These are phyloP conservation scores for Keiferia lycopersicella DNA, from an alignment of 2,888 invertebrate genomes.

Conservation along the genomic window DNA sequence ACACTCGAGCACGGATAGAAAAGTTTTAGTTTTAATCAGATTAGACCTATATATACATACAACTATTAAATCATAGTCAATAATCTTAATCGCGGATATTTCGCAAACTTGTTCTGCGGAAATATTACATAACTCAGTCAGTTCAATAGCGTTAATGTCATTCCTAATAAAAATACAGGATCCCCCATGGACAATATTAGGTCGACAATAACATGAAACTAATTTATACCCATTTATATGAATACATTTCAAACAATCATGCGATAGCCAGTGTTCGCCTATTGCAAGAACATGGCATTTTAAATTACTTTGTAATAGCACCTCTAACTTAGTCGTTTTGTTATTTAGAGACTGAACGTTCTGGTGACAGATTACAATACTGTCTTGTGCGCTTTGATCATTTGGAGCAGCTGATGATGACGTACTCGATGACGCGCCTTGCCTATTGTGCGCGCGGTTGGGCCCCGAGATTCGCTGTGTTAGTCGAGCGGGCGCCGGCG, in stretches of 20 bases:
- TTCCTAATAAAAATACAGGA: conserved; percentile 5
- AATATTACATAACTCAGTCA: background rate
- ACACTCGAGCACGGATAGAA: background rate
- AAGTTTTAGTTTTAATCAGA: background rate
- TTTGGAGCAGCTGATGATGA: too few species aligned
- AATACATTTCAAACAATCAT: background rate
- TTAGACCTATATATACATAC: conserved; percentile 15
- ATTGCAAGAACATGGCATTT: background rate
- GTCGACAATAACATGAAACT: background rate
- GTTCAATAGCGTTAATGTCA: conserved; percentile 4
- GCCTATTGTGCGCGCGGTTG: background rate
- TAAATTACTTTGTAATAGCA: conserved; percentile 6
- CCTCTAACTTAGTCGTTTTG: conserved; percentile 16
- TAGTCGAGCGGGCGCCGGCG: background rate
- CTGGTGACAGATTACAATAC: conserved; percentile 13
- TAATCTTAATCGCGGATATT: background rate
- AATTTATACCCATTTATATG: background rate
- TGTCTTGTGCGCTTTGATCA: too few species aligned
- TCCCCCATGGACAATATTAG: background rate
- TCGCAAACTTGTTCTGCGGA: background rate
- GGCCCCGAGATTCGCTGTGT: background rate
- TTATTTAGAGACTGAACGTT: conserved; percentile 12
- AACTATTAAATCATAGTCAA: conserved; percentile 9
- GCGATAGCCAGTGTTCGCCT: conserved; percentile 7
- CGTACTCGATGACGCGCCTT: background rate